Percentiles rank a stretch among this genome's conserved stretches.
phyloP scores from a whole-genome alignment of 2,888 invertebrate species.

The Cryptophagus acutangulus region DNA sequence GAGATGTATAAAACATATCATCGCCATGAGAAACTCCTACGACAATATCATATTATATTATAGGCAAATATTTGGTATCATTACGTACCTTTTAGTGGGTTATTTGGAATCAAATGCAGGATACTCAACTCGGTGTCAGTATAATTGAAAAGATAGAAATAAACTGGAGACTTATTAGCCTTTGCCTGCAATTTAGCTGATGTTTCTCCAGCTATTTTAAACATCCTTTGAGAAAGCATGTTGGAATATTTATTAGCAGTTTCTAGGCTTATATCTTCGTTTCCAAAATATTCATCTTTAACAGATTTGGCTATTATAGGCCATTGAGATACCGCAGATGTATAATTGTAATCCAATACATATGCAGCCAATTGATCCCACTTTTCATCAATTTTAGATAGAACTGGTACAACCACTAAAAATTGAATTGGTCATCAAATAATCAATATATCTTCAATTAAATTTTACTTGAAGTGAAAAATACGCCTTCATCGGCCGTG shows the following conservation, averaged over 20 bases:
- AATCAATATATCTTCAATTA: not conserved
- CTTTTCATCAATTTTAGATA: slow-evolving; percentile 16
- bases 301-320: slow-evolving; percentile 16
- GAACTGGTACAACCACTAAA: slow-evolving; percentile 5
- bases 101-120: not conserved
- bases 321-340: slow-evolving; percentile 13
- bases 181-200: slow-evolving; percentile 54
- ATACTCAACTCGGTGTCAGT: not conserved
- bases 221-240: slow-evolving; percentile 55
- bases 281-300: slow-evolving; percentile 21
- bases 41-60: slow-evolving; percentile 4
- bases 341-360: slow-evolving; percentile 24
- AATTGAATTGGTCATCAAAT: not conserved
- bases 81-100: not conserved
- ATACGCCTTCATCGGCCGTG: slow-evolving; percentile 26
- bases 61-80: not conserved
- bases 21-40: slow-evolving; percentile 19
- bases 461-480: slow-evolving; percentile 10
- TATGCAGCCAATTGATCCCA: slow-evolving; percentile 24
- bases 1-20: slow-evolving; percentile 8
- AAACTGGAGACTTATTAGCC: slow-evolving; percentile 53
- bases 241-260: not conserved
- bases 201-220: slow-evolving; percentile 52
- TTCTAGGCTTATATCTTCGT: slow-evolving; percentile 13
- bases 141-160: slow-evolving; percentile 47